Evolutionary conservation across 2,797 vertebrate species (phyloP), one percentile per base, ranked within the genome.

Genomic region (Apogon hyalosoma): DNA sequence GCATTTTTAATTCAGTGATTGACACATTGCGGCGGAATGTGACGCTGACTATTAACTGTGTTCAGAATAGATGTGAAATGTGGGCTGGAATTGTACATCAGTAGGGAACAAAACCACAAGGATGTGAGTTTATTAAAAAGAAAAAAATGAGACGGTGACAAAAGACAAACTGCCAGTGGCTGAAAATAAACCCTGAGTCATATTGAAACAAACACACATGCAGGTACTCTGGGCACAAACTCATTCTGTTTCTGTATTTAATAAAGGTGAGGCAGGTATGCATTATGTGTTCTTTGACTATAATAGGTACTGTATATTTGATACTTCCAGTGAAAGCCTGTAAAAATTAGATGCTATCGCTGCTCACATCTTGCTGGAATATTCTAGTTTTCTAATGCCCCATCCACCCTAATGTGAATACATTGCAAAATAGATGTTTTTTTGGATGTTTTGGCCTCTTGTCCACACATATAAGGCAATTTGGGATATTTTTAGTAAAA

Each of bases 211-310:
- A 69, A 73, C 58, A 72, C 40, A 40, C 67, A 36, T 21, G 43
- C 59, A 57, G 57, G 57, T 31, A 11, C 39, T 8, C 58, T 31
- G 7, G 38, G 15, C 40, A 31, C 62, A 60, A 36, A 60, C 49
- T 18, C 6, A 19, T 64, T 63, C 18, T 11, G 5, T 19, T 33
- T 65, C 46, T 49, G 19, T 87, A 28, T 89, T 82, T 88, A 57
- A 59, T 64, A 3, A 87, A 84, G 84, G 84, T 31, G 77, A 80
- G 84, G 55, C 69, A 16, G 21, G 4, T 61, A 15, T 43, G 41
- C 39, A n/a, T 46, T 53, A 14, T 28, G 48, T 46, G 47, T 38
- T 46, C 16, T 39, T 43, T 39, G 7, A 45, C 57, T 57, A 36
- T 53, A 10, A 18, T 40, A 46, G 31, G 7, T 8, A 33, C 6